Evolutionary conservation across 2,888 invertebrate species (phyloP).

Genomic region (Protonemura montana): DNA sequence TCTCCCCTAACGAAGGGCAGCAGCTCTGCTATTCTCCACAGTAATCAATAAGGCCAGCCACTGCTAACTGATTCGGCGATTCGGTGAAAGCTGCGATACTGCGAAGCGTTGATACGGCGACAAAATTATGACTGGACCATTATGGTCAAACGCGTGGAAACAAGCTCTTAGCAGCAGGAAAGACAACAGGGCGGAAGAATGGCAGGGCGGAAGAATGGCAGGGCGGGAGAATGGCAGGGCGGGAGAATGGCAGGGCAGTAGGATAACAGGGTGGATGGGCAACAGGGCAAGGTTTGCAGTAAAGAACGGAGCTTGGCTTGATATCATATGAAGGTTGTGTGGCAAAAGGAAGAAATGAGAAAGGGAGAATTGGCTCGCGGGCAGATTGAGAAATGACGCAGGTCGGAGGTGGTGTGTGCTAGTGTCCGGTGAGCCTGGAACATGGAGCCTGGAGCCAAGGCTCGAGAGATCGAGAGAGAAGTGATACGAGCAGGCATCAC

Average conservation of each 20-base stretch:
- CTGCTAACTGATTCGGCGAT: slow-evolving; percentile 43
- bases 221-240: too few relatives aligned
- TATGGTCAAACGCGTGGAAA: neutral
- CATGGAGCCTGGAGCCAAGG: slow-evolving; percentile 19
- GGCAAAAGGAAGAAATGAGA: neutral
- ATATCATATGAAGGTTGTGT: too few relatives aligned
- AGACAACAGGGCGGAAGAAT: too few relatives aligned
- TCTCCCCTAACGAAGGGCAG: slow-evolving; percentile 27
- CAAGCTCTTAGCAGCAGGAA: too few relatives aligned
- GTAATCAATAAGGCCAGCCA: slow-evolving; percentile 45
- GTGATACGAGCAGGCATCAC: slow-evolving; percentile 39
- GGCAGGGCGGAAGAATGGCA: too few relatives aligned
- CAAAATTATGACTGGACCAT: neutral
- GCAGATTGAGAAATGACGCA: neutral
- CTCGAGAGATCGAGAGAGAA: slow-evolving; percentile 43
- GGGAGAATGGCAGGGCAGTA: too few relatives aligned
- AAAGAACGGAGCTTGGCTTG: too few relatives aligned
- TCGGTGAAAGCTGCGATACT: neutral
- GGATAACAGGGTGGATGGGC: too few relatives aligned
- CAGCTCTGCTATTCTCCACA: slow-evolving; percentile 33
- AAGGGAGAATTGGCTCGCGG: neutral
- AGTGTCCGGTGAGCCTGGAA: neutral
- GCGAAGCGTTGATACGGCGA: neutral
- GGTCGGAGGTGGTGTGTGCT: too few relatives aligned
- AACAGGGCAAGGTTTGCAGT: too few relatives aligned